Evolutionary conservation across 2,888 invertebrate species (phyloP).

Genomic region (Sepioteuthis lessoniana): DNA sequence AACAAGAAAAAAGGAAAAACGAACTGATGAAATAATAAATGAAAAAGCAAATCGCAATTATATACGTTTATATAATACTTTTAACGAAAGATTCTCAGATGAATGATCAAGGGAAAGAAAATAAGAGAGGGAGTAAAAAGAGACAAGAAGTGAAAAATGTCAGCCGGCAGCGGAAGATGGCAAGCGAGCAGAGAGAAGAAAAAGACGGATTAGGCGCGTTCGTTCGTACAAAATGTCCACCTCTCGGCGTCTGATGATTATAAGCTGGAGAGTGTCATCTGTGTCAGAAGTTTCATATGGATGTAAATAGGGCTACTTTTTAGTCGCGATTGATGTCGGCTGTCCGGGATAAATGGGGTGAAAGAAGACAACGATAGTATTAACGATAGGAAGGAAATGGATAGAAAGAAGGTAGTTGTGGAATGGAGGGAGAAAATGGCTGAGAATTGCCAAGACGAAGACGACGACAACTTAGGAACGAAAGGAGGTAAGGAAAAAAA

Average conservation of each 20-base stretch:
- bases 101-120: not conserved
- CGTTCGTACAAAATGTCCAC: not conserved
- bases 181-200: not conserved
- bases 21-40: not conserved
- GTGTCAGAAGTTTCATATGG: constrained; percentile 8
- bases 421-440: not conserved
- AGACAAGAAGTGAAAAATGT: not conserved
- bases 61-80: not conserved
- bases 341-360: not conserved
- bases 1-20: not conserved
- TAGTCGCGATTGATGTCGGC: not conserved
- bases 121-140: not conserved
- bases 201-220: not conserved
- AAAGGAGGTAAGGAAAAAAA: not conserved
- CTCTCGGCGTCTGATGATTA: not conserved
- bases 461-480: not conserved
- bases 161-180: not conserved
- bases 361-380: not conserved
- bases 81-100: not conserved
- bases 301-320: constrained; percentile 7
- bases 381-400: not conserved
- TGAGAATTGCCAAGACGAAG: not conserved
- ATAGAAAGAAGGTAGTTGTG: not conserved
- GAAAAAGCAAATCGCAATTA: not conserved
- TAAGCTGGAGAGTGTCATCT: not conserved